Evolutionary conservation across 30 jellyfish, hydroid and myxozoan genomes (phyloP), one percentile per base, ranked within the genome.

Genomic region (Hydractinia symbiolongicarpus): DNA sequence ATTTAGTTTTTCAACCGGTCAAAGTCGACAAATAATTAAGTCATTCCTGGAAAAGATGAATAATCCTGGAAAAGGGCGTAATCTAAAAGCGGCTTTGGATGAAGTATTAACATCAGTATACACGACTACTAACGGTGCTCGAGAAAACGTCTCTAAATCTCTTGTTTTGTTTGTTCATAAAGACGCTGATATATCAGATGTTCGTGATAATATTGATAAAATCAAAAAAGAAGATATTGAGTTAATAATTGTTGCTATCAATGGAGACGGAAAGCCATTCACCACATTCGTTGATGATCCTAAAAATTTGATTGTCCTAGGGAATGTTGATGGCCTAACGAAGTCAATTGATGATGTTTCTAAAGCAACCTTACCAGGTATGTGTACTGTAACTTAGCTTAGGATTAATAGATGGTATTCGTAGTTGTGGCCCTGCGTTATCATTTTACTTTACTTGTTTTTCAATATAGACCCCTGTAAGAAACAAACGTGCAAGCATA

Each of bases 141-240:
- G 95, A 79, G 56, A 61, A 8, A 88, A 78, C 11, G 94, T 67
- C 11, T 71, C 90, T 14, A 89, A 89, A 64, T 21, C 86, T 40
- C 77, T 85, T 14, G 62, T 89, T n/a, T 53, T 89, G 6, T 89
- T 89, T 30, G 81, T 87, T 15, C 68, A 82, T 50, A 44, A 55
- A 54, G 84, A 81, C 4, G 54, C 74, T 13, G 74, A 64, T 64
- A 13, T 64, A n/a, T 64, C 74, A 10, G 51, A 30, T n/a, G 0
- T 71, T 20, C 0, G 51, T 19, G 14, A 1, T 55, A 71, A 71
- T 8, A 9, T 71, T 30, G 17, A 50, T 8, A 71, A 60, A n/a
- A n/a, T 71, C 17, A 30, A 53, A 3, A n/a, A 71, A 8, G 44
- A n/a, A 15, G 83, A 58, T 0, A 15, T 78, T 21, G 17, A 60